Base-by-base conservation (phyloP, 2,888 invertebrate genomes). In the Drosophila austrosaltans region DNA sequence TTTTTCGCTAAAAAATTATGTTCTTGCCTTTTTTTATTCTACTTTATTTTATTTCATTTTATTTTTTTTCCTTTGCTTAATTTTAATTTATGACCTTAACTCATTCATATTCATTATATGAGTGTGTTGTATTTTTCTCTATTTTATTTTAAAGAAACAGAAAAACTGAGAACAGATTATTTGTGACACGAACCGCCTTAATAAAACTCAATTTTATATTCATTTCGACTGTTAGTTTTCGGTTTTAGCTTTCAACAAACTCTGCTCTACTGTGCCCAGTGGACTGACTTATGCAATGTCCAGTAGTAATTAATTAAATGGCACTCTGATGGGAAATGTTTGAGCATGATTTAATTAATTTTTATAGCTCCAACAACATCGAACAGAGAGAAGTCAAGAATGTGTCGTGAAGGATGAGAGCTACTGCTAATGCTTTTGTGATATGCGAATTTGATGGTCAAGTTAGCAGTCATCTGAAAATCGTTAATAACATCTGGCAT, bases 41-140 rank as follows among this genome's bases (percentile, higher is more conserved):
- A 40, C 6, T 48, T 12, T 48, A 10, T 22, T 25, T 48, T 20
- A 8, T 48, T 48, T 48, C 25, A 6, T 25, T 48, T 10, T 25
- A 10, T 25, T 10, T 25, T 22, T 42, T 66, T 68, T 20, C 10
- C 48, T 48, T 25, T 48, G 48, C 48, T 48, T 48, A 48, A 48
- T 58, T 53, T 57, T 79, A 73, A 76, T 82, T 83, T 81, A 85
- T 69, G 69, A 62, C 75, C 74, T 39, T 25, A 53, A 62, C 75
- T 77, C 72, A 73, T 78, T 76, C 69, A 69, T 61, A 80, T 82
- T 85, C 77, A 77, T 62, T 77, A 74, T 20, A 36, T 36, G 36
- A 36, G 36, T 36, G 10, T 36, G 8, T 8, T 36, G 1, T 36
- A 8, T 53, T 53, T 69, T 59, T 62, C 16, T 61, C 53, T 71